phyloP scores from a whole-genome alignment of 2,113 vertebrate species.

The Pogona vitticeps region DNA sequence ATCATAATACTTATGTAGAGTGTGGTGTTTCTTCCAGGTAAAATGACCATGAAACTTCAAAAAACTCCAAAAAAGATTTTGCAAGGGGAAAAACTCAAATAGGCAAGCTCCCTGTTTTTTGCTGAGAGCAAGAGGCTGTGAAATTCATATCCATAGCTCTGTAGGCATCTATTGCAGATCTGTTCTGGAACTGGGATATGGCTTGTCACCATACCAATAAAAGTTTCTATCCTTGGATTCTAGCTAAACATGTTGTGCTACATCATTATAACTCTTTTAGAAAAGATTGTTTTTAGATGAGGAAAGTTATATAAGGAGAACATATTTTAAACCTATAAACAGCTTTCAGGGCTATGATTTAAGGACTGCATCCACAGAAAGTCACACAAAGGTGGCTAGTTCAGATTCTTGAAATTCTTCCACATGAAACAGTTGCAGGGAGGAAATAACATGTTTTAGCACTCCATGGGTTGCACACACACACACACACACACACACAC shows the following conservation, averaged over 20 bases:
- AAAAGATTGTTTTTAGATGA: neutral
- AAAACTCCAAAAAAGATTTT: too few relatives aligned
- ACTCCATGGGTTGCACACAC: too few relatives aligned
- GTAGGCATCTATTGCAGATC: constrained; percentile 11
- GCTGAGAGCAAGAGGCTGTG: neutral
- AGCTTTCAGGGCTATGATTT: neutral
- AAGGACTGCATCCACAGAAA: neutral
- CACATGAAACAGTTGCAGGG: neutral
- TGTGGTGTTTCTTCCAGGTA: too few relatives aligned
- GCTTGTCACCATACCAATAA: constrained; percentile 31
- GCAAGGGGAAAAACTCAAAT: too few relatives aligned
- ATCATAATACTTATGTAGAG: too few relatives aligned
- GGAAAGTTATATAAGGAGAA: neutral
- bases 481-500: too few relatives aligned
- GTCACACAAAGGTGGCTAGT: neutral
- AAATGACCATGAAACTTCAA: too few relatives aligned
- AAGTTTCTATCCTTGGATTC: constrained; percentile 22
- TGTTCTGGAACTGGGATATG: constrained; percentile 35
- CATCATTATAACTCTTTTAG: neutral
- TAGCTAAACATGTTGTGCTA: neutral
- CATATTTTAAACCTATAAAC: neutral
- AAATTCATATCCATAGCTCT: neutral
- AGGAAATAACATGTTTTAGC: neutral
- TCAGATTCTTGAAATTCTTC: neutral
- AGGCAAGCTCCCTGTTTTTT: too few relatives aligned